A percentile compares a stretch with the other conserved stretches of the same genome.
Conservation (phyloP, 2,113 vertebrate genomes). For the Eulemur macaco region DNA sequence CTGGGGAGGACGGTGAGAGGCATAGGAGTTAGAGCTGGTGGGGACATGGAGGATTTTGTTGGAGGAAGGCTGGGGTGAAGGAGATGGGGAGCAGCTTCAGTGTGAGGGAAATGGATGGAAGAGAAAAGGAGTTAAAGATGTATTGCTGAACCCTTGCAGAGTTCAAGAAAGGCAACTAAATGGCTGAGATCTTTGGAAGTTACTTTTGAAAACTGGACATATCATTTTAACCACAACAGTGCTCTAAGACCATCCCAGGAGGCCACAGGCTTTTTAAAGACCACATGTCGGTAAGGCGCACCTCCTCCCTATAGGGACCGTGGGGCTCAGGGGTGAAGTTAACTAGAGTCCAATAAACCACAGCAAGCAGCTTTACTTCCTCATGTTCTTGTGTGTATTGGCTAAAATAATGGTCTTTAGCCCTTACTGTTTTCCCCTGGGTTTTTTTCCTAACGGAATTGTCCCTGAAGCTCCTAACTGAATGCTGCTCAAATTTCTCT, state of each 20-base stretch:
- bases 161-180: conserved; percentile 6
- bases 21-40: not conserved
- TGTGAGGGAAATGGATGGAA: not conserved
- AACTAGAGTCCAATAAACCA: not conserved
- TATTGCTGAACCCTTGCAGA: not conserved
- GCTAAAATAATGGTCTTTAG: conserved; percentile 22
- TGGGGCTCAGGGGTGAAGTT: not conserved
- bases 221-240: conserved; percentile 27
- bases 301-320: not conserved
- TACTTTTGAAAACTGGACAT: conserved; percentile 21
- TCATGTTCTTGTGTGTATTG: not conserved
- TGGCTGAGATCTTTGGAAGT: not conserved
- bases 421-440: not conserved
- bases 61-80: not conserved
- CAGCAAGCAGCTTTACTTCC: conserved; percentile 16
- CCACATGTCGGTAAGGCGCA: not conserved
- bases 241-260: not conserved
- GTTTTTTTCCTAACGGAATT: not conserved
- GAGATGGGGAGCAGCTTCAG: not conserved
- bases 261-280: not conserved
- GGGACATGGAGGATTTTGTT: not conserved
- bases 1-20: not conserved
- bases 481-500: conserved; percentile 52
- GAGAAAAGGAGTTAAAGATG: not conserved
- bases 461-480: not conserved